Percentiles rank a stretch among this genome's conserved stretches.
These are phyloP conservation scores for Amiota communis DNA, from an alignment of 2,888 invertebrate genomes.

Conservation along the genomic window DNA sequence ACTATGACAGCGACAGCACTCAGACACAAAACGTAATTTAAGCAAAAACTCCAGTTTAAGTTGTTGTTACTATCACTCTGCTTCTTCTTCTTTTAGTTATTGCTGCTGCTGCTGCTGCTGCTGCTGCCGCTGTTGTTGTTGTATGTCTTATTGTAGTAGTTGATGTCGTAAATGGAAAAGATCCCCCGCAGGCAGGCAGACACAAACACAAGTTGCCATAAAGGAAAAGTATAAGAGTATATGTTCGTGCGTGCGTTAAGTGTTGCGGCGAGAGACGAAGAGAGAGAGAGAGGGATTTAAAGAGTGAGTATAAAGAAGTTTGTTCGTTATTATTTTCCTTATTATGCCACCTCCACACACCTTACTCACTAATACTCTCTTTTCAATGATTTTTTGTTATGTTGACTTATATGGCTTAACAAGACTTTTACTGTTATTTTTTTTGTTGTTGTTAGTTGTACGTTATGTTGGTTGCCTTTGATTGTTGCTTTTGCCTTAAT, in stretches of 20 bases:
- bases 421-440: constrained; percentile 48
- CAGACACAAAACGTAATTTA: background rate
- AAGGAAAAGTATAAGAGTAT: constrained; percentile 11
- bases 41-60: constrained; percentile 19
- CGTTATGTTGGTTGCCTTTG: constrained; percentile 2
- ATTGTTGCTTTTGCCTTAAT: constrained; percentile 28
- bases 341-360: too few relatives aligned
- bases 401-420: constrained; percentile 11
- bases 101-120: background rate
- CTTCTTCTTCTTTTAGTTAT: background rate
- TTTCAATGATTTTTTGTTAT: background rate
- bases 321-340: too few relatives aligned
- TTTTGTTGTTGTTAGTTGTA: constrained; percentile 33
- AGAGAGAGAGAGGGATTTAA: too few relatives aligned
- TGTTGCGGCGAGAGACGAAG: background rate
- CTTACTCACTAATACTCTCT: too few relatives aligned
- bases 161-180: background rate
- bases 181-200: constrained; percentile 21
- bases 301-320: too few relatives aligned
- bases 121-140: background rate
- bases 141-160: background rate
- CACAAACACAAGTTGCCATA: background rate
- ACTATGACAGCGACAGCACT: background rate
- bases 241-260: constrained; percentile 1
- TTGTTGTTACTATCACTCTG: background rate